Base-by-base conservation (phyloP, 1,140 invertebrate species). In the Drosophila carrolli region DNA sequence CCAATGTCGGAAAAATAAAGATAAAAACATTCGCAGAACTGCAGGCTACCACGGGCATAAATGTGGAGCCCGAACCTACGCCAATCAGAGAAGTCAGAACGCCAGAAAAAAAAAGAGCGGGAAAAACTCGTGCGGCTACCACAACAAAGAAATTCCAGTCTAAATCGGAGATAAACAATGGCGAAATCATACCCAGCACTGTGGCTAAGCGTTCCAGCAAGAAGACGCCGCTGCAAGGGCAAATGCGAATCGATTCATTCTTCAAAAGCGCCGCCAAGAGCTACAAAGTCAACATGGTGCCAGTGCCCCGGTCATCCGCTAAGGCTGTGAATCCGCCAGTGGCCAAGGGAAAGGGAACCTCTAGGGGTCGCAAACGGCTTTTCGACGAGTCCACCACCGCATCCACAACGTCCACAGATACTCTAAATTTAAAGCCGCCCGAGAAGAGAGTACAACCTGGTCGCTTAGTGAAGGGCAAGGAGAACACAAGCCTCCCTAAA, bases 241-340 rank as follows among this genome's bases (percentile, higher is more conserved):
- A 91, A 56, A 35, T 77, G 50, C 73, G 84, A 3, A 91, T 91
- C 1, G 81, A 91, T 66, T 51, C 62, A 7, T 91, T 80, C 14
- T 91, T 91, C 23, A 91, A 85, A 13, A 89, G 83, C 19, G 32
- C 57, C 11, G 10, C 77, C 0, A 91, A 91, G 59, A 88, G 50
- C 16, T 85, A 75, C 38, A 84, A 79, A 43, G 72, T 84, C 2
- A 76, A 80, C 10, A 46, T 32, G 10, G 38, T 7, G 5, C 38
- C 51, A 1, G 5, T 7, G 6, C 38, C 51, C 1, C 7, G 9
- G 11, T 71, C 53, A 38, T 53, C 23, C 11, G 27, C n/a, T 9
- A 60, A 50, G 16, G 10, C 11, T 1, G 29, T 9, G 3, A 14
- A 14, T 8, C 43, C 37, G 13, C 72, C 65, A 4, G 9, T 38